Conservation (phyloP, 2,888 invertebrate genomes). For the Octodonta nipae region DNA sequence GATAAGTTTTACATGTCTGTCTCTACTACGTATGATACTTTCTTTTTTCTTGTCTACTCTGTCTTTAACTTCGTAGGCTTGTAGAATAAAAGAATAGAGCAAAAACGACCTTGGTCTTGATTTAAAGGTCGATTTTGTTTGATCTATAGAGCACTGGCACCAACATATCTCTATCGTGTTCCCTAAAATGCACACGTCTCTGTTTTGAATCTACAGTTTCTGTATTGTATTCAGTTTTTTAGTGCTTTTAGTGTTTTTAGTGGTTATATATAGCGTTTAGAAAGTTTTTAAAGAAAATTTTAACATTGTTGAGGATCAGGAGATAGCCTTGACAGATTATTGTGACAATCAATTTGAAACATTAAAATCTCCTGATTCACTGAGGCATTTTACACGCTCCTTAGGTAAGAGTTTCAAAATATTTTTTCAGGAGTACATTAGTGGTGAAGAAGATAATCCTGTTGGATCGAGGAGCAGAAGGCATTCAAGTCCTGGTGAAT, state of each 20-base stretch:
- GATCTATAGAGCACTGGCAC: slow-evolving; percentile 35
- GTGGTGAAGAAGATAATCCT: slow-evolving; percentile 50
- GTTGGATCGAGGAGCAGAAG: slow-evolving; percentile 39
- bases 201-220: slow-evolving; percentile 4
- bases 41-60: slow-evolving; percentile 5
- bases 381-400: no score
- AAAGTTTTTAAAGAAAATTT: no score
- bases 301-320: no score
- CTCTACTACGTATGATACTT: no score
- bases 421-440: slow-evolving; percentile 49
- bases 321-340: slow-evolving; percentile 7
- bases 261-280: no score
- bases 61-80: slow-evolving; percentile 24
- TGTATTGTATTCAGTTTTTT: background rate
- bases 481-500: slow-evolving; percentile 59
- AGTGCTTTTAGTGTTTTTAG: no score
- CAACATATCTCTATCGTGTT: slow-evolving; percentile 35
- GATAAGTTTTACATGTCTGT: no score
- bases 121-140: slow-evolving; percentile 17
- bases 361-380: no score
- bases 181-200: slow-evolving; percentile 26
- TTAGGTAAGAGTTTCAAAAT: no score
- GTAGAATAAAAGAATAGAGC: slow-evolving; percentile 23
- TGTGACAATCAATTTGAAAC: no score
- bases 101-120: slow-evolving; percentile 15